These are phyloP conservation scores for Luperina nickerlii DNA, from an alignment of 2,888 invertebrate species.

Conservation along the genomic window DNA sequence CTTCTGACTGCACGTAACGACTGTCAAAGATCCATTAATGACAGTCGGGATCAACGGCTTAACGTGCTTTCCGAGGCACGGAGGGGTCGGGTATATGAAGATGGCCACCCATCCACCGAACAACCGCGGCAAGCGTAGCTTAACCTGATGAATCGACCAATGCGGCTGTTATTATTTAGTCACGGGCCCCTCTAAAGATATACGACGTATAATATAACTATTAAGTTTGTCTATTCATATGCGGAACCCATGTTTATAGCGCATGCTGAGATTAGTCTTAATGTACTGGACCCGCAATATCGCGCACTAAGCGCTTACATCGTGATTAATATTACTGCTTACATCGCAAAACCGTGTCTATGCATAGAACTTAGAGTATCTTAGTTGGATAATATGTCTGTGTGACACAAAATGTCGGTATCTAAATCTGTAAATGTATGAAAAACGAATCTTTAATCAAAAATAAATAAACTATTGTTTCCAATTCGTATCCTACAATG, in stretches of 20 bases:
- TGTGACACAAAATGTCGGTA: background rate
- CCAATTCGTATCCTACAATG: background rate
- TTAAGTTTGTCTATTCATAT: conserved; percentile 50
- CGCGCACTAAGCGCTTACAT: conserved; percentile 75
- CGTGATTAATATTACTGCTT: conserved; percentile 70
- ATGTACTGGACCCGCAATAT: conserved; percentile 78
- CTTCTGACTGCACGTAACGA: too few relatives aligned
- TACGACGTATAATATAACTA: conserved; percentile 44
- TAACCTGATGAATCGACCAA: too few relatives aligned
- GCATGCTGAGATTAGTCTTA: conserved; percentile 78
- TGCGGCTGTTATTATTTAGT: too few relatives aligned
- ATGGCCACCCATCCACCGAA: too few relatives aligned
- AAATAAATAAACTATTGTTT: background rate
- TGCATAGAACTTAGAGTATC: conserved; percentile 38
- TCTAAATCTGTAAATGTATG: background rate
- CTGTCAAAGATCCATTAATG: too few relatives aligned
- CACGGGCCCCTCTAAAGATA: background rate
- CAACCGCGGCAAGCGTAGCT: too few relatives aligned
- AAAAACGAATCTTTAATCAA: background rate
- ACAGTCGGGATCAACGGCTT: too few relatives aligned
- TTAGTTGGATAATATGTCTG: conserved; percentile 6
- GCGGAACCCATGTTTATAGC: conserved; percentile 75
- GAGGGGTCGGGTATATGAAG: too few relatives aligned
- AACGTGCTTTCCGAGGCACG: too few relatives aligned
- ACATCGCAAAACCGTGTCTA: conserved; percentile 48